Evolutionary conservation across 2,888 invertebrate species (phyloP), one percentile per base, ranked within the genome.

Genomic region (Drosophila diplacantha): DNA sequence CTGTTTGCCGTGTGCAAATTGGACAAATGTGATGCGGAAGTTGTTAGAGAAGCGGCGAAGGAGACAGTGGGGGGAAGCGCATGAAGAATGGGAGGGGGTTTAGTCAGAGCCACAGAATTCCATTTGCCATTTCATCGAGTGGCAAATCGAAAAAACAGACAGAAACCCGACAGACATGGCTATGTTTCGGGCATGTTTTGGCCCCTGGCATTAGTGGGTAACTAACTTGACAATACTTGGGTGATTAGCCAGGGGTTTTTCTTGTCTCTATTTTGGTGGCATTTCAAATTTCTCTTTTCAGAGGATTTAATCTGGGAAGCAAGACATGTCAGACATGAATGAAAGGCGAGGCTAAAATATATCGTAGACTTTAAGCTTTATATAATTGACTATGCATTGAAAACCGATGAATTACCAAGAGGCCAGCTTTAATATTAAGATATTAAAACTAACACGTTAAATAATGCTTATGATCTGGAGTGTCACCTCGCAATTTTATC

Each of bases 1-100:
- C 41, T 53, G 66, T 37, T 61, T 39, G 35, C 24, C 69, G 20
- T 68, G 31, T 66, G 81, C 81, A 77, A 77, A 82, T 82, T 77
- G 81, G 69, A 52, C 76, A 79, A 75, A 75, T 75, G 74, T 75
- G 80, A 79, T 81, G 82, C 83, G 78, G 78, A 78, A 78, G 79
- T 78, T 75, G 83, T 78, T 83, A 74, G 64, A 65, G 46, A 58
- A 44, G 49, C 41, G 56, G 34, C 37, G 32, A 52, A 16, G 32
- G 31, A 20, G 46, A 22, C 22, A 61, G 20, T 32, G n/a, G 35
- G 24, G 35, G 2, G n/a, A 18, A 37, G 37, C 35, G 46, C 41
- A 9, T 44, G 9, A 16, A 5, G 14, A 11, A 29, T 29, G 29
- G 29, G 35, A 38, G 20, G 49, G 35, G 32, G n/a, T 12, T 12